phyloP scores from a whole-genome alignment of 2,888 invertebrate genomes.

The Resseliella maxima region DNA sequence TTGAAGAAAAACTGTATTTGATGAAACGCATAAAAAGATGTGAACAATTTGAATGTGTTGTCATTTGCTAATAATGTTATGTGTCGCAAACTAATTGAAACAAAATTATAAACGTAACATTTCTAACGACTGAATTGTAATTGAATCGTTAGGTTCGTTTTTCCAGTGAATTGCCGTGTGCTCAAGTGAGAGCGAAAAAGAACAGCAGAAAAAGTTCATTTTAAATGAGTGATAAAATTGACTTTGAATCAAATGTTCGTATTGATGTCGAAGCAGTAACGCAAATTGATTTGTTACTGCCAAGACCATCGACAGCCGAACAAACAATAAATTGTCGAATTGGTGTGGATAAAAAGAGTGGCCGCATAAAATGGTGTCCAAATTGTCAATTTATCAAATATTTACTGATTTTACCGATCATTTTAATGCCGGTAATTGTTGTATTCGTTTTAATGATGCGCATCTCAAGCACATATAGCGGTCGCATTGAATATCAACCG shows the following conservation, averaged over 20 bases:
- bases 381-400: slow-evolving; percentile 66
- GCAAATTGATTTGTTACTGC: neutral
- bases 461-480: slow-evolving; percentile 58
- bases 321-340: slow-evolving; percentile 61
- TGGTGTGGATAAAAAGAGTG: slow-evolving; percentile 66
- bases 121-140: neutral
- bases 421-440: slow-evolving; percentile 66
- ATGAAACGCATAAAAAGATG: slow-evolving; percentile 25
- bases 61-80: neutral
- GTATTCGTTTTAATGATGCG: slow-evolving; percentile 64
- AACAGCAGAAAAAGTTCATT: neutral
- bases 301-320: neutral
- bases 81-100: neutral
- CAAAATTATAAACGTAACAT: no score
- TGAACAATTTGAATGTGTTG: neutral
- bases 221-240: slow-evolving; percentile 5
- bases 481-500: neutral
- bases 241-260: slow-evolving; percentile 57
- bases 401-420: slow-evolving; percentile 66
- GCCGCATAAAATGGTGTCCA: slow-evolving; percentile 68
- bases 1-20: no score
- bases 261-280: neutral
- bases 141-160: neutral
- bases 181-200: neutral
- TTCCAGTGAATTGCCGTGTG: no score